Evolutionary conservation across 1,140 invertebrate genomes (phyloP), one percentile per base, ranked within the genome.

Genomic region (Drosophila grimshawi): DNA sequence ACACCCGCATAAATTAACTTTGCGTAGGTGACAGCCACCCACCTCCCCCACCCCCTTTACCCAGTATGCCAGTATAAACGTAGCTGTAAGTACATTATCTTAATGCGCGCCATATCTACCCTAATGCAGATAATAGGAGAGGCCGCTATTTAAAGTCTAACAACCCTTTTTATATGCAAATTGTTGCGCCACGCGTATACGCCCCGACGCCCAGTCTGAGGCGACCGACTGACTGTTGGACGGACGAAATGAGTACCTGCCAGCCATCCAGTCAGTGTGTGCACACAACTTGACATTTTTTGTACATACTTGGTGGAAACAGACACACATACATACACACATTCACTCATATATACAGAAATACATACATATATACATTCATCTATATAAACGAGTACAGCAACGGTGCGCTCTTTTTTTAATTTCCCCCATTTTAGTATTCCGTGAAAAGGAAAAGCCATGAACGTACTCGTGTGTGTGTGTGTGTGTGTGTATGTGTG

Each of bases 81-180:
- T 76, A 66, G 74, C 74, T 74, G 85, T 89, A 89, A 89, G 85
- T 85, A 86, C 85, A 81, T 89, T 89, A 89, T 89, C 86, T 89
- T 89, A 90, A 85, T 89, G 86, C 71, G 73, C 67, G 69, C 78
- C 85, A 76, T 89, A 89, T 90, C 85, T 89, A 63, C 78, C 75
- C 86, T 89, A 89, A 90, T 85, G 78, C 80, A 89, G 88, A 89
- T 89, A 89, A 89, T 89, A 85, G 86, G 78, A 81, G 81, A 72
- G 80, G 73, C 80, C 78, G 85, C 86, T 85, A 77, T 89, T 89
- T 89, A 89, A 89, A 81, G 78, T 89, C 85, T 85, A 89, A 89
- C 85, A 89, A 89, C 85, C 85, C 85, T 89, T 89, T 89, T 89
- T 89, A 89, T 89, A 89, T 85, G 86, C 80, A 89, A 89, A 89